These are phyloP conservation scores for Drosophila sulfurigaster DNA, from an alignment of 1,140 invertebrate genomes.

Conservation along the genomic window DNA sequence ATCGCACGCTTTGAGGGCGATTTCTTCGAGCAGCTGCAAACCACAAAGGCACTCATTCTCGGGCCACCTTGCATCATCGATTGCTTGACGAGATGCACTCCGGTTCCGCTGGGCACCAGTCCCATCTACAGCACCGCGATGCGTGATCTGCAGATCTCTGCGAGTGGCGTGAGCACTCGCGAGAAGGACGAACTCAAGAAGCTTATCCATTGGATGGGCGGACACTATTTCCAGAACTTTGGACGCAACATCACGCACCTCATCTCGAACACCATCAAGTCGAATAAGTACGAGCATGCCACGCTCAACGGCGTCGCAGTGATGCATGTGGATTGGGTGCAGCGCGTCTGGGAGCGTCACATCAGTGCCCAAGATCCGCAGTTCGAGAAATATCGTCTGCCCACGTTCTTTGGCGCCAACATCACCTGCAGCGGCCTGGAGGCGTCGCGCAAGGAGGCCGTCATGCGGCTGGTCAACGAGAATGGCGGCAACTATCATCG, in stretches of 20 bases:
- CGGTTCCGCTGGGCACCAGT: conserved; percentile 90
- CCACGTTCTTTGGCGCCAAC: conserved; percentile 92
- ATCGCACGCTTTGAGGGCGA: conserved; percentile 90
- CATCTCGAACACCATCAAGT: conserved; percentile 90
- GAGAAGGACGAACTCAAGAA: conserved; percentile 89
- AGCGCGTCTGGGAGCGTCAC: conserved; percentile 90
- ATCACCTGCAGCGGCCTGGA: conserved; percentile 92
- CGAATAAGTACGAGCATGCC: conserved; percentile 92
- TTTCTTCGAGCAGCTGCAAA: conserved; percentile 88
- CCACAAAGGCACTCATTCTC: conserved; percentile 89
- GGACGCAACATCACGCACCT: conserved; percentile 92
- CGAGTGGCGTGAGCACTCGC: conserved; percentile 88
- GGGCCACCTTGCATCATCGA: conserved; percentile 92
- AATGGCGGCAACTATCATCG: conserved; percentile 89
- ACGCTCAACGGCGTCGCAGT: conserved; percentile 89
- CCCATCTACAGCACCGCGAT: conserved; percentile 94
- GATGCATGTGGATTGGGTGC: conserved; percentile 92
- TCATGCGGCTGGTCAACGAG: conserved; percentile 90
- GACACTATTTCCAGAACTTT: conserved; percentile 90
- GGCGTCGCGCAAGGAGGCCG: conserved; percentile 87
- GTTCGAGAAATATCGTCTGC: conserved; percentile 89
- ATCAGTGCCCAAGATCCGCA: conserved; percentile 88
- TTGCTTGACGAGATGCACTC: conserved; percentile 89
- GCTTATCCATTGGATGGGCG: conserved; percentile 93
- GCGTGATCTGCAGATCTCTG: conserved; percentile 90